Base-by-base conservation (phyloP, 2,888 invertebrate genomes). In the Caenorhabditis drosophilae region DNA sequence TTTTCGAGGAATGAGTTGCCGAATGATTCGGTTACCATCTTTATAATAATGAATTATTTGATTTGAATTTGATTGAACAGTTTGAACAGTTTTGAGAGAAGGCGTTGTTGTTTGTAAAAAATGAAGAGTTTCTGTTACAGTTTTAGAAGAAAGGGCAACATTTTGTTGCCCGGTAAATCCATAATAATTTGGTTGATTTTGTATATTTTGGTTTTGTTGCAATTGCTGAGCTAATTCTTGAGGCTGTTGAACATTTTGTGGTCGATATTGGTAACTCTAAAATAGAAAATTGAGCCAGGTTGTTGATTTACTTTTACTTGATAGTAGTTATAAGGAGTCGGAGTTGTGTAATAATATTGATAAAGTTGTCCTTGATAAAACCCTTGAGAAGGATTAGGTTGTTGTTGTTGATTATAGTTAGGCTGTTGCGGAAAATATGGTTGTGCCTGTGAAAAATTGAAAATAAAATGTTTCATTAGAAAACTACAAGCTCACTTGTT, bases 31-130 rank as follows among this genome's bases (percentile, higher is more conserved):
- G 22, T 49, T 31, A 18, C 63, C 63, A 42, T 63, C 54, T 15
- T 63, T 35, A 12, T 63, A 63, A n/a, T 63, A 63, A 35, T 63
- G 63, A 15, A 63, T 48, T 1, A 63, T 50, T 58, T 58, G 63
- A 27, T 63, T 50, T 0, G 54, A 12, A 25, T 63, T 20, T 27
- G 46, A n/a, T 41, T 56, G 44, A n/a, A 34, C 16, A 3, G 9
- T 12, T 31, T 47, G 48, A 20, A 31, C 20, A 44, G 41, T 26
- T 46, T 23, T 26, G 35, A 44, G 4, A 25, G n/a, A 9, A 36
- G 2, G 40, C 18, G 16, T 49, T 49, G 25, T 11, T 22, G 34
- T 7, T 35, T 16, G 16, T n/a, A 16, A 18, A 4, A 26, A 9
- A 11, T 18, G 23, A 42, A 42, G 12, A 6, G 12, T 42, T 11